Base-by-base conservation (phyloP, 2,113 vertebrate species). In the Drymodes brunneopygia region DNA sequence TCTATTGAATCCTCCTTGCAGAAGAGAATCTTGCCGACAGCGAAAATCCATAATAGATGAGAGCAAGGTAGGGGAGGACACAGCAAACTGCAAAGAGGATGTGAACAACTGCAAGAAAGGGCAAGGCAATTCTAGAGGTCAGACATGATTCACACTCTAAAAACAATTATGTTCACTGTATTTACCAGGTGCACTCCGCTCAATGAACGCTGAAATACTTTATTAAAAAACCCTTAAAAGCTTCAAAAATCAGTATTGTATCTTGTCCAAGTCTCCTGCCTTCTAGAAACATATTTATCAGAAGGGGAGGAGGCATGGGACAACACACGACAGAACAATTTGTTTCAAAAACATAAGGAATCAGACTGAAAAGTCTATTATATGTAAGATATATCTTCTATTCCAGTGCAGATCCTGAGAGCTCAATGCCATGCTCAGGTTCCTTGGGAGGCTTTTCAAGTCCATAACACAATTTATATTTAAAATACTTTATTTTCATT, bases 401-500 rank as follows among this genome's bases (percentile, higher is more conserved):
- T 28, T 69, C 28, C 29, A 58, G 56, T n/a, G 75, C 57, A 53
- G 18, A 66, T 45, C 28, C 38, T 7, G 4, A 72, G 29, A 79
- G 38, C 56, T 51, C 42, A 81, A 42, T 16, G 86, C 42, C 38
- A 25, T 5, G 9, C 40, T 44, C 17, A 5, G 40, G 57, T 58
- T 50, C 69, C 31, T 36, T 57, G 22, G 21, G 33, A 83, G 25
- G 27, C 45, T 57, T 88, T 53, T 48, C 24, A 62, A 83, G 38
- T 70, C 74, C 11, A 0, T 33, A 42, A 72, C n/a, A 54, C 16
- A 85, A 71, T 51, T 96, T 44, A 48, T 67, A 67, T 33, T 93
- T 93, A 69, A 93, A 95, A 94, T 85, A 91, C 10, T 75, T 94
- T 84, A 84, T 91, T 96, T 87, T 44, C 47, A 35, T 74, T 50